Base-by-base conservation (phyloP, 2,888 invertebrate genomes). In the Sisyra terminalis region DNA sequence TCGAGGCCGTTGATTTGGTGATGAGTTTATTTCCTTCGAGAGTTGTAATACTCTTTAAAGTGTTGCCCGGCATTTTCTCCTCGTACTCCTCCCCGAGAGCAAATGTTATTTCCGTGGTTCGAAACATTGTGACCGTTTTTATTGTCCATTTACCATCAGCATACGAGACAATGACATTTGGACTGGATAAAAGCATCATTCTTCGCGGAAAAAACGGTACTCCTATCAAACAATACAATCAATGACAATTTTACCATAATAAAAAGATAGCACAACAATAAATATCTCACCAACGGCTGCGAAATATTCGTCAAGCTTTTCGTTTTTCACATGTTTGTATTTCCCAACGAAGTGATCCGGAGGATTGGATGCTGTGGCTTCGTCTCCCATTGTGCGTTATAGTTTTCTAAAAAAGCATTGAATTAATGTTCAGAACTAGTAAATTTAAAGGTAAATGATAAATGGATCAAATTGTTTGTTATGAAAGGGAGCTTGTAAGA, bases 231-330 rank as follows among this genome's bases (percentile, higher is more conserved):
- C 40, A 39, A n/a, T n/a, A n/a, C n/a, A n/a, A n/a, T n/a, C n/a
- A n/a, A n/a, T n/a, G n/a, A n/a, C n/a, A 3, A 31, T 31, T 11
- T 31, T 31, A 31, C 3, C 4, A 31, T 31, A 31, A 11, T 3
- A 11, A 3, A 34, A 34, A n/a, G 3, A 24, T 24, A 34, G 2
- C 11, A 4, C 11, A 8, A 34, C 15, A 14, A 11, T 11, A 11
- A 34, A 38, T 5, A 34, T 29, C 57, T n/a, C 60, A 76, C 77
- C 77, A 48, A 75, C 60, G 41, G 70, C 70, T 54, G 64, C 63
- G 50, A 73, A 78, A 55, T 75, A 78, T 47, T 72, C 73, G 44
- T 77, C 74, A 50, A 76, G 60, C 57, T 76, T 73, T 55, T 77
- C 76, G 60, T 73, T 77, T 53, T 67, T 70, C 49, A 72, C 70